A percentile compares a stretch with the other conserved stretches of the same genome.
Conservation (phyloP, 2,888 invertebrate genomes). For the Spodoptera littoralis region DNA sequence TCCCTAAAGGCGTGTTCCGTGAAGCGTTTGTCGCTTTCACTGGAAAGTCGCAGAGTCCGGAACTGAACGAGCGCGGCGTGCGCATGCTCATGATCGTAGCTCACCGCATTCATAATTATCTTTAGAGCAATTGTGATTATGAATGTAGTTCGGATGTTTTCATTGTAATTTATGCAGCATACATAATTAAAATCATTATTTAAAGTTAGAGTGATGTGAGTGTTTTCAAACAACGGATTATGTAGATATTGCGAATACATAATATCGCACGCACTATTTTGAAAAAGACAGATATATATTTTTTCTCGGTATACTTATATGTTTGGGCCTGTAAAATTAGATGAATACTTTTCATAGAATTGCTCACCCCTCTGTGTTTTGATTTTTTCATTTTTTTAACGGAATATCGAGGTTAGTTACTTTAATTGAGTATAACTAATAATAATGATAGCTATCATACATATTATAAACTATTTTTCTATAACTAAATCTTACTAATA, state of each 20-base stretch:
- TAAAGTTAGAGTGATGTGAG: no score
- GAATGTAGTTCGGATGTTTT: constrained; percentile 6
- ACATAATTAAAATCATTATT: background rate
- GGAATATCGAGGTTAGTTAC: no score
- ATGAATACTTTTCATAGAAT: no score
- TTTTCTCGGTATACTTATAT: background rate
- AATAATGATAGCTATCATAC: no score
- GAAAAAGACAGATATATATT: background rate
- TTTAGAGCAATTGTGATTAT: constrained; percentile 29
- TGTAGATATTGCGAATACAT: background rate
- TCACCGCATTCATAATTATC: constrained; percentile 39
- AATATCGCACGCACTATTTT: background rate
- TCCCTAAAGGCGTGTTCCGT: constrained; percentile 65
- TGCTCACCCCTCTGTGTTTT: no score
- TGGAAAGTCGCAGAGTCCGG: constrained; percentile 80
- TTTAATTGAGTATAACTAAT: no score
- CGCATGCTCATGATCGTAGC: constrained; percentile 42
- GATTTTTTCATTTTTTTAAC: no score
- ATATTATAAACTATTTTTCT: no score
- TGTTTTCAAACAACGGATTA: background rate
- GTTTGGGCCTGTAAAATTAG: no score
- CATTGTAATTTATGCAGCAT: background rate
- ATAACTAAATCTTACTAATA: no score
- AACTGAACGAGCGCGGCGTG: constrained; percentile 67
- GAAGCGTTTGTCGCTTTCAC: constrained; percentile 79